These are phyloP conservation scores for Homarus americanus DNA, from an alignment of 1,140 invertebrate species.

Conservation along the genomic window DNA sequence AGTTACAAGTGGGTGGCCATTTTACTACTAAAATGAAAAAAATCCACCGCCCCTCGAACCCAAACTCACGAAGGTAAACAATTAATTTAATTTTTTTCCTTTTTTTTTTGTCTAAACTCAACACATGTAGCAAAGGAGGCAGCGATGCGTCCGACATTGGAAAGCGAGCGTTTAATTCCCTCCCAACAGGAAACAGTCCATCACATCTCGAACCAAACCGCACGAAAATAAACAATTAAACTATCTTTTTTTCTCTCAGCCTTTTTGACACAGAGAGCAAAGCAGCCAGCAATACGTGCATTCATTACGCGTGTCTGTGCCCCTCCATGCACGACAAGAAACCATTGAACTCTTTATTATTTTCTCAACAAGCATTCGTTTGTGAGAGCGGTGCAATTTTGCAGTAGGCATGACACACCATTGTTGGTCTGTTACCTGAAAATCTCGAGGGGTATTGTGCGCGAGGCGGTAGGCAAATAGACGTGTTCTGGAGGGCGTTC, in stretches of 20 bases:
- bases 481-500: constrained; percentile 38
- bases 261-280: not conserved
- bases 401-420: constrained; percentile 59
- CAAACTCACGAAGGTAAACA: no score
- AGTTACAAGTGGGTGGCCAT: no score
- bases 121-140: no score
- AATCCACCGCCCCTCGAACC: no score
- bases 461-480: constrained; percentile 46
- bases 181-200: constrained; percentile 20
- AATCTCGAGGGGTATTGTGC: constrained; percentile 50
- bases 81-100: no score
- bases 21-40: no score
- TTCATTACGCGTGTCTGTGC: not conserved
- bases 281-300: constrained; percentile 25
- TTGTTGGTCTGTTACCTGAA: constrained; percentile 55
- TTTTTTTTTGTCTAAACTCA: no score
- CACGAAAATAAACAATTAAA: constrained; percentile 56
- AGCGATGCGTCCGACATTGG: not conserved
- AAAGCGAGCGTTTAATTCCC: not conserved
- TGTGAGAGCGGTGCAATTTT: constrained; percentile 56
- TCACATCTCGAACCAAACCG: constrained; percentile 41
- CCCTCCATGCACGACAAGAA: constrained; percentile 14
- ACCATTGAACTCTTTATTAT: constrained; percentile 53
- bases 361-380: constrained; percentile 41
- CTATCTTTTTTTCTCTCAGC: constrained; percentile 9